Evolutionary conservation across 1,140 invertebrate genomes (phyloP), one percentile per base, ranked within the genome.

Genomic region (Drosophila seguyi): DNA sequence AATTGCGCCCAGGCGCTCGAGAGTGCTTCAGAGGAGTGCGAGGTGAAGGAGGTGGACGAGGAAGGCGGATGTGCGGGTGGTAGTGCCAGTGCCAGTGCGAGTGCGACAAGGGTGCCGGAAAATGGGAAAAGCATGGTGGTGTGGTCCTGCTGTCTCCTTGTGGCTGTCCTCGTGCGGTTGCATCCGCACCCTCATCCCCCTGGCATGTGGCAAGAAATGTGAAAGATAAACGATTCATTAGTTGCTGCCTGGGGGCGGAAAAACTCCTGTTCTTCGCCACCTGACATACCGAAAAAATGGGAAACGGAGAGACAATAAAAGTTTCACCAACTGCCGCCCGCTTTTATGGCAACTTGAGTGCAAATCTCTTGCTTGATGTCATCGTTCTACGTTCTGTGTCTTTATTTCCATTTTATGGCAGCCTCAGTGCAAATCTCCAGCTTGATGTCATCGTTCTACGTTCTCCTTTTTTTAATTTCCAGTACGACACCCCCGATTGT

Each of bases 171-270:
- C 63, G 76, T 88, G 83, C 76, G 84, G 83, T 88, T 53, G 27
- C 47, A 50, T 31, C 47, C 27, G 82, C 78, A 58, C 56, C 47
- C 47, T 62, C 78, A 55, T 56, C 50, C 63, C 55, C 55, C 52
- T 66, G 73, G 73, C 79, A 79, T 87, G 82, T 86, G 80, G 84
- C 84, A 90, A 84, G 81, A 84, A 84, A 88, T 85, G 77, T 79
- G 68, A 88, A 88, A 90, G 84, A 88, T 88, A 88, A 88, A 88
- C 85, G 84, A 88, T 88, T 88, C 84, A 88, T 88, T 88, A 88
- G 84, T 90, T 90, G 69, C 76, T 45, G 57, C 72, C 71, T 67
- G 6, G 20, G 27, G 60, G 10, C 7, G 18, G 57, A 6, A 8
- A 18, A 34, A 8, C 29, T 41, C 44, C 45, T 59, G 5, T 14